These are phyloP conservation scores for Arnoldichthys spilopterus DNA, from an alignment of 2,797 vertebrate species.

Conservation along the genomic window DNA sequence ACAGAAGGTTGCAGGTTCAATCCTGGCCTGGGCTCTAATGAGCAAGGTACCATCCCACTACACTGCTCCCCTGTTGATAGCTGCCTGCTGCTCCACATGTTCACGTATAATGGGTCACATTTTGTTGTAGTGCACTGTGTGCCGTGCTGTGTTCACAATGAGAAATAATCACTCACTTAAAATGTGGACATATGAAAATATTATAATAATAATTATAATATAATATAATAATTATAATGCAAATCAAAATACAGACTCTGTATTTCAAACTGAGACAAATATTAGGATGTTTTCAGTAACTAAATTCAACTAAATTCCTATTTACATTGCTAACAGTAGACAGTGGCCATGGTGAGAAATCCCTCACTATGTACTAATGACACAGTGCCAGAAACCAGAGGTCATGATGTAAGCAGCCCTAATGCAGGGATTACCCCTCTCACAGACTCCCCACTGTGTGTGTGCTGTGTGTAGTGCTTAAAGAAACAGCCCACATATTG, in stretches of 20 bases:
- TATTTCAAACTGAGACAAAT: not conserved
- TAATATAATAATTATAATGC: too few relatives aligned
- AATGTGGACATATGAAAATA: not conserved
- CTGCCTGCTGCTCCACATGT: too few relatives aligned
- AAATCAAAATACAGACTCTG: not conserved
- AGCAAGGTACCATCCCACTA: too few relatives aligned
- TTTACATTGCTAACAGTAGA: not conserved
- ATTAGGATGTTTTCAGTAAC: not conserved
- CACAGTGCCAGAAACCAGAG: slow-evolving; percentile 24
- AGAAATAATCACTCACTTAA: too few relatives aligned
- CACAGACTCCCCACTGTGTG: not conserved
- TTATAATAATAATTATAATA: too few relatives aligned
- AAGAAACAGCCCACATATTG: slow-evolving; percentile 10
- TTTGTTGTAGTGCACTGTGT: too few relatives aligned
- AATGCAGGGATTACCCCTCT: slow-evolving; percentile 16
- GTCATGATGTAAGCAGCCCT: slow-evolving; percentile 17
- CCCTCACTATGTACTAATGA: slow-evolving; percentile 2
- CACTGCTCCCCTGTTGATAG: too few relatives aligned
- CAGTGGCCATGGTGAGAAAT: slow-evolving; percentile 4
- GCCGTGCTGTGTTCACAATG: too few relatives aligned
- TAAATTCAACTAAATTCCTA: not conserved
- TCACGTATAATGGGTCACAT: too few relatives aligned
- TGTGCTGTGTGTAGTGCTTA: not conserved
- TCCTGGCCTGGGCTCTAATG: too few relatives aligned
- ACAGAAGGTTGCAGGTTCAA: too few relatives aligned